Evolutionary conservation across 2,888 invertebrate genomes (phyloP), one percentile per base, ranked within the genome.

Genomic region (Steinernema scapterisci): DNA sequence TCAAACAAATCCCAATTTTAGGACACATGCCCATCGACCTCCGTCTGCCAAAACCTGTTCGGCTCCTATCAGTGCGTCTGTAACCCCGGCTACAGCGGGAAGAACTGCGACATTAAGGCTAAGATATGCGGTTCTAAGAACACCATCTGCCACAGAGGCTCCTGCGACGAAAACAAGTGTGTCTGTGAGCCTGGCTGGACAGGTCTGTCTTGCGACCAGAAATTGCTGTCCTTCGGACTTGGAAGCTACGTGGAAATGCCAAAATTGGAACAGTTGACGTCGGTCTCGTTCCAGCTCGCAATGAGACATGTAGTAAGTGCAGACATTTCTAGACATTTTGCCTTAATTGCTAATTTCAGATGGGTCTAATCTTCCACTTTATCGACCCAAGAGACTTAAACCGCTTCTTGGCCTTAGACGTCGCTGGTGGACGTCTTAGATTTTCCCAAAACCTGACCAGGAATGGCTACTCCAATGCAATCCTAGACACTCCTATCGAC

Each of bases 1-100:
- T n/a, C n/a, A n/a, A n/a, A n/a, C n/a, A n/a, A n/a, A n/a, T n/a
- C 9, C 38, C 38, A 38, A 38, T 38, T 48, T 48, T 19, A 48
- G 31, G 31, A 27, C 63, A 16, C 19, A 2, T 63, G 63, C 63
- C 63, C 63, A 31, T 27, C 63, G 31, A 31, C 63, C 16, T 27
- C 63, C 1, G 27, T 27, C 13, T 63, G 63, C 16, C 27, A 31
- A 27, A 63, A 63, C 38, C 63, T 63, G 2, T 13, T 31, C 5
- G 63, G 63, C 31, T 63, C 63, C 27, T 63, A 27, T 31, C 63
- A 63, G 63, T 63, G 63, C 63, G 16, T 63, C 63, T 63, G 63
- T 31, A 63, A 63, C 5, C 63, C 63, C 3, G 63, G 63, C 13
- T 63, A n/a, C 63, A 63, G 63, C 16, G 63, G 63, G 1, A 31